Conservation (phyloP, 2,113 vertebrate species). For the Bubalus kerabau region DNA sequence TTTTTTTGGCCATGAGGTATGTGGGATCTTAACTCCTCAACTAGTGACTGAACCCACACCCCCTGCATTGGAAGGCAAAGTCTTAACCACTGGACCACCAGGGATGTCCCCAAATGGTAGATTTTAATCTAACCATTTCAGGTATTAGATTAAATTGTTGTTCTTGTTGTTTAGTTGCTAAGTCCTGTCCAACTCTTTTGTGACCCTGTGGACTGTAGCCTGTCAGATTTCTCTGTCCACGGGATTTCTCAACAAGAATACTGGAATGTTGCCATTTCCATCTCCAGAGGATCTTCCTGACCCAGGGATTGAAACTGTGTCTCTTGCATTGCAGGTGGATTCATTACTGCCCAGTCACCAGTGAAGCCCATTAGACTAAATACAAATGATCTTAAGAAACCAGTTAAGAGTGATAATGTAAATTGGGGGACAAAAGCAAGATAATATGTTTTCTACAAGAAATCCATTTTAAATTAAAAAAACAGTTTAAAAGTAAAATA, state of each 20-base stretch:
- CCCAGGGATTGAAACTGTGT: background rate
- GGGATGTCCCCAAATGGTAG: background rate
- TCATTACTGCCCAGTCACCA: background rate
- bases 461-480: background rate
- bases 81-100: background rate
- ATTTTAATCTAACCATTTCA: background rate
- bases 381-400: background rate
- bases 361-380: background rate
- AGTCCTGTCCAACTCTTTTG: background rate
- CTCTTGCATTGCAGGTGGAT: background rate
- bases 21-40: background rate
- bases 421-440: background rate
- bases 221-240: background rate
- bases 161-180: background rate
- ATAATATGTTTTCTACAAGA: background rate
- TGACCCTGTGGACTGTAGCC: background rate
- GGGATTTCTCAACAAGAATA: background rate
- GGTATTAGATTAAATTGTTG: background rate
- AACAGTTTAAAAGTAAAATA: background rate
- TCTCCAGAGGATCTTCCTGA: background rate
- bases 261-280: background rate
- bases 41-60: background rate
- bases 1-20: background rate
- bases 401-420: background rate
- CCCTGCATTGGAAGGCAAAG: background rate